These are phyloP conservation scores for Nycteola revayana DNA, from an alignment of 2,888 invertebrate species.

Conservation along the genomic window DNA sequence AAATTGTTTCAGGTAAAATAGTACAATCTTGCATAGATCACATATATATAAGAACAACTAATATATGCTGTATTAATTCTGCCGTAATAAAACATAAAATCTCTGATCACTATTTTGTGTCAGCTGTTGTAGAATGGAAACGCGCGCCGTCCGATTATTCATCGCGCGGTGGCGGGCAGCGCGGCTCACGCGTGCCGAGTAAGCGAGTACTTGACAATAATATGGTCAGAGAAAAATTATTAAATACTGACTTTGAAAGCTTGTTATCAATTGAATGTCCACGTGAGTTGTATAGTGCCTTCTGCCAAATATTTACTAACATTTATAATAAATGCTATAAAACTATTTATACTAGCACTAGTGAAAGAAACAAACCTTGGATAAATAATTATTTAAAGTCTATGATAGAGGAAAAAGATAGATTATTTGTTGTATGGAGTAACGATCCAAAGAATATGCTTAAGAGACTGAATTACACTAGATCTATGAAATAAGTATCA, in stretches of 20 bases:
- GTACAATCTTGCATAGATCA: constrained; percentile 1
- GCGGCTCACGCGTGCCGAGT: background rate
- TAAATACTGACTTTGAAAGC: background rate
- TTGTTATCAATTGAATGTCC: constrained; percentile 1
- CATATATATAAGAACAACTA: background rate
- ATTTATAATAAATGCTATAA: constrained; percentile 1
- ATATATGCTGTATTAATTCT: background rate
- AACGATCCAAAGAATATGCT: too few relatives aligned
- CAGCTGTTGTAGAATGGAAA: constrained; percentile 1
- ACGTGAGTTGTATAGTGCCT: background rate
- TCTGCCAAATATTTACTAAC: background rate
- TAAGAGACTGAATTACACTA: too few relatives aligned
- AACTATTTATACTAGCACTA: too few relatives aligned
- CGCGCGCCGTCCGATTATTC: background rate
- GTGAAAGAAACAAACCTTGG: too few relatives aligned
- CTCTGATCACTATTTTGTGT: constrained; percentile 2
- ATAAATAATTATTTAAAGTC: too few relatives aligned
- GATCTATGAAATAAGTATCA: too few relatives aligned
- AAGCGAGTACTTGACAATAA: constrained; percentile 1
- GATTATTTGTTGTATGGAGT: too few relatives aligned
- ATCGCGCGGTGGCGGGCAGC: background rate
- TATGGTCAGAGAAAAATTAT: background rate
- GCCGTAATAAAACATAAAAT: constrained; percentile 3
- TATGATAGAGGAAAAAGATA: too few relatives aligned
- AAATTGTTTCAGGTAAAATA: background rate